Conservation (phyloP, 2,797 vertebrate species). For the Malurus leucopterus region DNA sequence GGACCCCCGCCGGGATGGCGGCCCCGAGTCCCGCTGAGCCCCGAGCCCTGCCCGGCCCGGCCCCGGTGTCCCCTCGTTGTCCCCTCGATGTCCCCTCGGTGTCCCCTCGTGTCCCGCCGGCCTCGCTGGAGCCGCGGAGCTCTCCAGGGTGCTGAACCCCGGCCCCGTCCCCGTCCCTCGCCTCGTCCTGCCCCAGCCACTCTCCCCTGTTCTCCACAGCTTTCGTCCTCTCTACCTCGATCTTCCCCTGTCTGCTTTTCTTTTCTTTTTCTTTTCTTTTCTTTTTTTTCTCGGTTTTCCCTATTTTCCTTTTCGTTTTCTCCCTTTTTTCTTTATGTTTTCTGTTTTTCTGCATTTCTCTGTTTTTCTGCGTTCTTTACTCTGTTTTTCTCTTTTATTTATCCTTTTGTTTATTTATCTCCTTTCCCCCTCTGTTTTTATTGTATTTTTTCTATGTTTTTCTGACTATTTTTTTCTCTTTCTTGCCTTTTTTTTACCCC, state of each 20-base stretch:
- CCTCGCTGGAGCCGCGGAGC: neutral
- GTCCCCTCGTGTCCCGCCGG: neutral
- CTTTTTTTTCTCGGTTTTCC: neutral
- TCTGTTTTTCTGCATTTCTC: neutral
- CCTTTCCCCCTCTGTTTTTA: fast-evolving
- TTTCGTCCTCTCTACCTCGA: neutral
- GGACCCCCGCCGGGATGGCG: neutral
- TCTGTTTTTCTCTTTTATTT: fast-evolving
- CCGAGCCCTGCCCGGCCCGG: too few species aligned
- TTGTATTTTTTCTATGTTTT: fast-evolving
- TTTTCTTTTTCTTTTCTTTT: neutral
- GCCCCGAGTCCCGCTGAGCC: neutral
- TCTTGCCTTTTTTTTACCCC: fast-evolving
- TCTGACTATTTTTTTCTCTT: fast-evolving
- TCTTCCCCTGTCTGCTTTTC: neutral
- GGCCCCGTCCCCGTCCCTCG: neutral
- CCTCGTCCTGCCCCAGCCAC: neutral
- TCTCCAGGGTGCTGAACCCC: slow-evolving; percentile 71
- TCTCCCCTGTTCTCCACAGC: neutral
- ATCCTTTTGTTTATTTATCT: neutral
- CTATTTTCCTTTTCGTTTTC: neutral
- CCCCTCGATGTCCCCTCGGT: neutral
- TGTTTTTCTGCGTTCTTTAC: fast-evolving
- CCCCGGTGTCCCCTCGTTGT: neutral
- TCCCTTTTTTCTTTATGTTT: fast-evolving